These are phyloP conservation scores for Philopedon plagiatum DNA, from an alignment of 2,888 invertebrate genomes.

Conservation along the genomic window DNA sequence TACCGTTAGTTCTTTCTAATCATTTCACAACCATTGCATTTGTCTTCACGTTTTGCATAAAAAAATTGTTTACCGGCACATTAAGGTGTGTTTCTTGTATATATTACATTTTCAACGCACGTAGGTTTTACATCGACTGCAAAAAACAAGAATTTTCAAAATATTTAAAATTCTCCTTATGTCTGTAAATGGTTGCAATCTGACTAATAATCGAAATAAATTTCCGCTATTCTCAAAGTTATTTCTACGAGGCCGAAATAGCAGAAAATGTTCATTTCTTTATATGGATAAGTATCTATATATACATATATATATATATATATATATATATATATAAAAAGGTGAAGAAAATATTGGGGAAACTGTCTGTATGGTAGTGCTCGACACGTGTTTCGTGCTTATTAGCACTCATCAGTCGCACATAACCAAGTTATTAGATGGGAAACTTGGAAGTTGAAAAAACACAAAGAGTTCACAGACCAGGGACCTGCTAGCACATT, in stretches of 20 bases:
- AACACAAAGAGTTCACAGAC: too few relatives aligned
- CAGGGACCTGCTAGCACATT: too few relatives aligned
- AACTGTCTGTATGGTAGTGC: too few relatives aligned
- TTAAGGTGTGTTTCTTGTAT: slow-evolving; percentile 5
- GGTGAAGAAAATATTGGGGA: too few relatives aligned
- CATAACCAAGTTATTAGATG: too few relatives aligned
- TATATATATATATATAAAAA: too few relatives aligned
- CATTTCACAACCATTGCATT: slow-evolving; percentile 1
- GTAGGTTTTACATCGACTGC: slow-evolving; percentile 3
- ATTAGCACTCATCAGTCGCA: too few relatives aligned
- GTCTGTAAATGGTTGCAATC: neutral
- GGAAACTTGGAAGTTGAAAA: too few relatives aligned
- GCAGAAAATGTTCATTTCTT: neutral
- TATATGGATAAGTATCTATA: neutral
- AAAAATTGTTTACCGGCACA: neutral
- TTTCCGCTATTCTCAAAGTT: neutral
- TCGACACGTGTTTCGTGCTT: too few relatives aligned
- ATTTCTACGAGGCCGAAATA: too few relatives aligned
- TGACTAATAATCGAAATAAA: neutral
- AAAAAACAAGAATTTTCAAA: neutral
- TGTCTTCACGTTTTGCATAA: slow-evolving; percentile 2
- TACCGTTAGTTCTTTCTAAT: slow-evolving; percentile 13
- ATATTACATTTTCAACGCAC: neutral
- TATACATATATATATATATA: too few relatives aligned
- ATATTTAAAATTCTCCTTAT: slow-evolving; percentile 5